These are phyloP conservation scores for Meandrina meandrites DNA, from an alignment of 92 coral and sea anemone species.

Conservation along the genomic window DNA sequence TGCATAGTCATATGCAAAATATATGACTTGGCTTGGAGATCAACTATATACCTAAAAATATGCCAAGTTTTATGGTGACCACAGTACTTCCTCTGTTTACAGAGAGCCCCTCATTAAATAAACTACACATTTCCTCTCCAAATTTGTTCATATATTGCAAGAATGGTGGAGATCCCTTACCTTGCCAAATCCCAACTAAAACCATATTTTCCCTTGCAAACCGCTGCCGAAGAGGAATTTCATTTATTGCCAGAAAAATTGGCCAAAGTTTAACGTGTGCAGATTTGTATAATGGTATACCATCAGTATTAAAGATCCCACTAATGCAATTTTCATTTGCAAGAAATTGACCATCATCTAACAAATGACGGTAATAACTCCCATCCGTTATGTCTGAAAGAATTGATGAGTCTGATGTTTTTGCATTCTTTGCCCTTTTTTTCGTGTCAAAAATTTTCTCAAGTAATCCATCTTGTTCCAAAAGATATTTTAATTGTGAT, in stretches of 20 bases:
- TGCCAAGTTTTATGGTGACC: conserved; percentile 33
- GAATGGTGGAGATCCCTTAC: conserved; percentile 57
- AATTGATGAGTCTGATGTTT: background rate
- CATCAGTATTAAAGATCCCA: too few relatives aligned
- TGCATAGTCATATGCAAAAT: conserved; percentile 55
- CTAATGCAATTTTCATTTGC: too few relatives aligned
- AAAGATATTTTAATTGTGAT: conserved; percentile 37
- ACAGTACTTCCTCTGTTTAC: background rate
- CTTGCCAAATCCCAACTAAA: conserved; percentile 68
- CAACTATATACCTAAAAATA: conserved; percentile 32
- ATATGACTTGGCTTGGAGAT: conserved; percentile 54
- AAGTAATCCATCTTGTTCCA: conserved; percentile 52
- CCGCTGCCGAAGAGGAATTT: conserved; percentile 31
- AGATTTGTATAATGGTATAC: background rate
- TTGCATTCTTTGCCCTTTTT: background rate
- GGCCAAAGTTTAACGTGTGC: background rate
- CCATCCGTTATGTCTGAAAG: background rate
- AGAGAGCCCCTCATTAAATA: too few relatives aligned
- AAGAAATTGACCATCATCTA: too few relatives aligned
- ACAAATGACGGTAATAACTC: background rate
- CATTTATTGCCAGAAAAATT: conserved; percentile 12
- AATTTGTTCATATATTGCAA: conserved; percentile 38
- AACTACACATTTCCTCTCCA: conserved; percentile 36
- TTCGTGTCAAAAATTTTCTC: conserved; percentile 33
- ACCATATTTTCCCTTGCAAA: conserved; percentile 59